Base-by-base conservation (phyloP, 2,113 vertebrate genomes). In the Hoplias malabaricus region DNA sequence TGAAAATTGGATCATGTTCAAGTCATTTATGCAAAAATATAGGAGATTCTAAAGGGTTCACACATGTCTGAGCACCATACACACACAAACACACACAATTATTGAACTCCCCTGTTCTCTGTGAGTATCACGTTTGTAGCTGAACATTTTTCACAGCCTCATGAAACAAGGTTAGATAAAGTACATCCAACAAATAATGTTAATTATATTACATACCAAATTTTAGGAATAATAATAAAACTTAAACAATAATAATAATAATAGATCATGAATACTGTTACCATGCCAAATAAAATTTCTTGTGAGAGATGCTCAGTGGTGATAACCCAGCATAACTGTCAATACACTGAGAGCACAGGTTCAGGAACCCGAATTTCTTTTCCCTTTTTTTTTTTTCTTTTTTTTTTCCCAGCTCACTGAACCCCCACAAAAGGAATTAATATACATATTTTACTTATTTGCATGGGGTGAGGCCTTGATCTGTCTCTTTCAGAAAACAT, bases 201-300 rank as follows among this genome's bases (percentile, higher is more conserved):
- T 66, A 46, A 42, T 68, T 66, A n/a, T 71, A 75, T 85, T 83
- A 75, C 80, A 59, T 57, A 62, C 68, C 83, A 71, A 69, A 62
- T 62, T 13, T 38, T 72, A 36, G 38, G 73, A 79, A 12, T 5
- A 53, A 69, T 21, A 9, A 71, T 9, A 75, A 77, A 79, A 59
- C n/a, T n/a, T n/a, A 81, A 89, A 82, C 79, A 82, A 78, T 81
- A 72, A 85, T 63, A 43, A 83, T 4, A 50, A 79, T 76, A 59
- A 75, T 27, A 73, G 69, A 73, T 85, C 79, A 75, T 75, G 89
- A 92, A 92, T 90, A 92, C 90, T 92, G 90, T 84, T 86, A 82
- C 70, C 40, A 23, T 57, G 85, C 82, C 78, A 53, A 80, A 77
- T 77, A 54, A 66, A 78, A 46, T 56, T 36, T 71, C 33, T 54